Base-by-base conservation (phyloP, 2,113 vertebrate species). In the human (Homo sapiens) region DNA sequence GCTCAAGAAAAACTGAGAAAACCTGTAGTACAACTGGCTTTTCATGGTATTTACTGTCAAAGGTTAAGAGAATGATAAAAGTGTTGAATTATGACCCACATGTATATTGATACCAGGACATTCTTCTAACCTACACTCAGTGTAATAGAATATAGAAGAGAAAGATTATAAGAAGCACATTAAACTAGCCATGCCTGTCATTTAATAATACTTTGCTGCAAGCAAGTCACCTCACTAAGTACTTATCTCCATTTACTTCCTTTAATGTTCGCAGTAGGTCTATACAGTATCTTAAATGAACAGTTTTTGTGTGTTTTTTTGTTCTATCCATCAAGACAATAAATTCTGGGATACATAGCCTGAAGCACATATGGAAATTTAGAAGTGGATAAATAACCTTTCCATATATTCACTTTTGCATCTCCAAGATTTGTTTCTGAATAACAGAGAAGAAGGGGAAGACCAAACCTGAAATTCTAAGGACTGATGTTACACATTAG, bases 21-120 rank as follows among this genome's bases (percentile, higher is more conserved):
- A 25, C 1, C 7, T 27, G 2, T 5, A 32, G 4, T n/a, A 82
- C 0, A 50, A 40, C 61, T 73, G 45, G 4, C 9, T 50, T 13
- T 66, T 91, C 13, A 40, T n/a, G 55, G 50, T 93, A 57, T 88
- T 50, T 64, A 83, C 52, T 81, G 7, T 55, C 22, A 86, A 52
- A 83, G 16, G 16, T 94, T 68, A 83, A 30, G 8, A 79, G 66
- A 86, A 43, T 40, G 25, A 70, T 96, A 55, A 14, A 96, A 94
- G 50, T 72, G 85, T 18, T 81, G 18, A 43, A 57, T 38, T 52
- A 55, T 40, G 18, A 13, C 22, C 4, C 35, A 30, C 6, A 27
- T 55, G 12, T 75, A n/a, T 12, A 79, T 57, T 30, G 72, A 52
- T 50, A 43, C 1, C 11, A 79, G 4, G 52, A 14, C 9, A 73